Evolutionary conservation across 2,113 vertebrate species (phyloP), one percentile per base, ranked within the genome.

Genomic region (Mola mola): DNA sequence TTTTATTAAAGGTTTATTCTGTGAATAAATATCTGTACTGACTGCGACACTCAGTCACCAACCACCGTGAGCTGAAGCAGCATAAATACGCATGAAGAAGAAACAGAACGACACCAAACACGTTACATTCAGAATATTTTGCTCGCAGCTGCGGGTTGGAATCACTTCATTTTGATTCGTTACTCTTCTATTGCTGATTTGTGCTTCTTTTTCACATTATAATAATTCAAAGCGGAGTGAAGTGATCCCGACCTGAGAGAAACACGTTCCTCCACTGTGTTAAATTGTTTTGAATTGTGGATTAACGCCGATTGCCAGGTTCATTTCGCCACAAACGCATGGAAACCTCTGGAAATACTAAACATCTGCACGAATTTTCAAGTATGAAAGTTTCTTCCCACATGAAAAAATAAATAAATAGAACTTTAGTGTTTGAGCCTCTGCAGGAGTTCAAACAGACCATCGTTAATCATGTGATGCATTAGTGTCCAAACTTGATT

Each of bases 41-140:
- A 31, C 49, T 46, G 73, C 4, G 0, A 55, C 61, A 24, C 48
- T 31, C 34, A 11, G 10, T 13, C 2, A 13, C 36, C 15, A 2
- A 4, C 6, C 38, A 13, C 16, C 8, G 16, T 44, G 51, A 44
- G 20, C 24, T 13, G 29, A 61, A 62, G 75, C 75, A 69, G 71
- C 53, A 61, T 13, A 73, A 75, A 78, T n/a, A 73, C 36, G 72
- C 64, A 71, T 20, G 50, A 67, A 78, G 58, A 61, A 24, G 11
- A 58, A 74, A 70, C 15, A 15, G 47, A 70, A 61, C 12, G 6
- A 63, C 75, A 68, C 28, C 75, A 51, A 66, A 68, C 64, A 81
- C 64, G n/a, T 48, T 80, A 82, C 80, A 85, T 79, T 88, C 80
- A 76, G 62, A 78, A 43, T 4, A 67, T 28, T 36, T 38, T 12